Percentiles rank a stretch among this genome's conserved stretches.
Evolutionary conservation across 2,888 invertebrate species (phyloP).

Genomic region (Monopis laevigella): DNA sequence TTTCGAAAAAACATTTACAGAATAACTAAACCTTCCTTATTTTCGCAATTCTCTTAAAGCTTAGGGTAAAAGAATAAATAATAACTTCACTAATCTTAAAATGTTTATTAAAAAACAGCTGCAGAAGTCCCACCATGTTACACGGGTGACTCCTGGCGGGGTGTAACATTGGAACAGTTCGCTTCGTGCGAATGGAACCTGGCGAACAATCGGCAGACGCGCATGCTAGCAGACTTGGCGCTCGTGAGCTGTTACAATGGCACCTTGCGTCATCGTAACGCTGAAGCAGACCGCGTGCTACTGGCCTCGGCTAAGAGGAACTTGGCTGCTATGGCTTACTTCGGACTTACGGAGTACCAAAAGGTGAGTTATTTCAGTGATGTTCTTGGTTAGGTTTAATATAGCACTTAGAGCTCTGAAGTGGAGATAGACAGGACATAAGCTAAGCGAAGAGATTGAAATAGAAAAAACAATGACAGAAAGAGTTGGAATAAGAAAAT

Average conservation of each 20-base stretch:
- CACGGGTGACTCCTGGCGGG: slow-evolving; percentile 83
- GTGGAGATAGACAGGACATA: too few relatives aligned
- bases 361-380: slow-evolving; percentile 72
- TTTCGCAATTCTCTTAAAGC: too few relatives aligned
- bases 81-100: too few relatives aligned
- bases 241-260: slow-evolving; percentile 96
- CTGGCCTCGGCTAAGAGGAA: slow-evolving; percentile 96
- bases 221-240: slow-evolving; percentile 97
- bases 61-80: too few relatives aligned
- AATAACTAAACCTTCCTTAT: too few relatives aligned
- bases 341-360: slow-evolving; percentile 96
- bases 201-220: slow-evolving; percentile 95
- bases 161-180: slow-evolving; percentile 91
- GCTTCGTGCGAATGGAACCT: slow-evolving; percentile 91
- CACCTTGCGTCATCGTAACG: slow-evolving; percentile 72
- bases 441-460: too few relatives aligned
- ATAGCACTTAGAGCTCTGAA: too few relatives aligned
- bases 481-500: too few relatives aligned
- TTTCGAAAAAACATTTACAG: too few relatives aligned
- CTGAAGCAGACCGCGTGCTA: slow-evolving; percentile 85
- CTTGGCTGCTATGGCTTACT: slow-evolving; percentile 94
- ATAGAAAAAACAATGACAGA: too few relatives aligned
- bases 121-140: slow-evolving; percentile 88
- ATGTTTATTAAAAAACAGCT: slow-evolving; percentile 35
- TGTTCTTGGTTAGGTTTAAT: too few relatives aligned